Evolutionary conservation across 92 coral and sea anemone genomes (phyloP), one percentile per base, ranked within the genome.

Genomic region (Umimayanthus chanpuru): DNA sequence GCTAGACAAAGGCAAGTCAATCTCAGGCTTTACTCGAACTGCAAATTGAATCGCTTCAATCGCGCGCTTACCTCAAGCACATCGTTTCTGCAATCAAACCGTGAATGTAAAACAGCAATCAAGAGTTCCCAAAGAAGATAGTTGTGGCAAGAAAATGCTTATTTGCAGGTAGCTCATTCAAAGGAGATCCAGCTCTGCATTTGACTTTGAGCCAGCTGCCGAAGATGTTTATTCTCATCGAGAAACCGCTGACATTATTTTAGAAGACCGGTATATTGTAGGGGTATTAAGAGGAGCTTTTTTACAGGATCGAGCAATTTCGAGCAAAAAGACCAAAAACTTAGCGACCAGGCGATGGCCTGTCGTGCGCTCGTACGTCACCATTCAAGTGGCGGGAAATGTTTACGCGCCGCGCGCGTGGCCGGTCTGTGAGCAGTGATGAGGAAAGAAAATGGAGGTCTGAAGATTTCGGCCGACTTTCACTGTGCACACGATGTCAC

Each of bases 31-130:
- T 25, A 9, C 14, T 39, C 30, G 38, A 18, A 10, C 32, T 36
- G 85, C 50, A 18, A 81, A 15, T 18, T 16, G 4, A 16, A 58
- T 21, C 77, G 20, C 40, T 32, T 21, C 44, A 4, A 81, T 81
- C 49, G 8, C 73, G 40, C 5, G 56, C 86, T 81, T 39, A 81
- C 86, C 86, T 81, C 58, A 81, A 66, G n/a, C 73, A 36, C 86
- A 81, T 81, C 9, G 71, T 81, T 81, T 38, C 76, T 66, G 44
- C 61, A 40, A 10, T 55, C 29, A 18, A 38, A 4, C 15, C 38
- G 12, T 64, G 50, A 40, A 65, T 2, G 32, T 43, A 65, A 81
- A 81, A 15, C 23, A 70, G 9, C 86, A 65, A 44, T 40, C 11
- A 47, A 41, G 41, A 6, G 26, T 66, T 40, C 28, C 39, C 10